Evolutionary conservation across 2,888 invertebrate genomes (phyloP).

Genomic region (Conops quadrifasciatus): DNA sequence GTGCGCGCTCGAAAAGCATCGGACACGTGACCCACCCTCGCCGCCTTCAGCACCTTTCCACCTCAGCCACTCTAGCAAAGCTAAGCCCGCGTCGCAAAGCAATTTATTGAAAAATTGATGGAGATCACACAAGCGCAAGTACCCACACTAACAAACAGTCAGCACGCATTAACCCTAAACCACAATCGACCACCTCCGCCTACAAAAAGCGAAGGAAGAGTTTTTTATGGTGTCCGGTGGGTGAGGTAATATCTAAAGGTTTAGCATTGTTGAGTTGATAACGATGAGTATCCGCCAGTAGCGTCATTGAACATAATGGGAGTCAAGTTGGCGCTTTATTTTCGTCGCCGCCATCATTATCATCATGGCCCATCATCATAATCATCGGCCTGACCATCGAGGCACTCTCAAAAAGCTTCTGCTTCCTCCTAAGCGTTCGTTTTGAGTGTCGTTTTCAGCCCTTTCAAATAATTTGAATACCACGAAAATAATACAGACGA

Average conservation of each 20-base stretch:
- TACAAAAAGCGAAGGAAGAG: not conserved
- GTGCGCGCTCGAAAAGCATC: not conserved
- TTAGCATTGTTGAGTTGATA: too few species aligned
- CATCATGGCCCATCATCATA: too few species aligned
- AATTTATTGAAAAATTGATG: conserved; percentile 8
- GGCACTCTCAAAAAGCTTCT: not conserved
- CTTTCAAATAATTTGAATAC: conserved; percentile 1
- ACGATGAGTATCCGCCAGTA: too few species aligned
- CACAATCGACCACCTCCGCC: not conserved
- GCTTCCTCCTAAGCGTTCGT: not conserved
- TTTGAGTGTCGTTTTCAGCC: not conserved
- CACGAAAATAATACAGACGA: too few species aligned
- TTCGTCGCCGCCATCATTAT: too few species aligned
- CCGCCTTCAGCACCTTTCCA: not conserved
- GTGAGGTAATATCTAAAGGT: too few species aligned
- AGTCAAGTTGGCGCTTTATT: too few species aligned
- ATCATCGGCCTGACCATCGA: too few species aligned
- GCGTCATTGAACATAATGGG: too few species aligned
- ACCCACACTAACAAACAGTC: conserved; percentile 35
- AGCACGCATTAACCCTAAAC: not conserved
- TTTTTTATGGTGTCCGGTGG: too few species aligned
- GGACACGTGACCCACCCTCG: not conserved
- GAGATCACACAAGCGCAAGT: conserved; percentile 16
- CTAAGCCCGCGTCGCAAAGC: not conserved
- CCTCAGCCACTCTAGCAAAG: not conserved